phyloP scores from a whole-genome alignment of 2,797 vertebrate genomes.

The Glossophaga mutica region DNA sequence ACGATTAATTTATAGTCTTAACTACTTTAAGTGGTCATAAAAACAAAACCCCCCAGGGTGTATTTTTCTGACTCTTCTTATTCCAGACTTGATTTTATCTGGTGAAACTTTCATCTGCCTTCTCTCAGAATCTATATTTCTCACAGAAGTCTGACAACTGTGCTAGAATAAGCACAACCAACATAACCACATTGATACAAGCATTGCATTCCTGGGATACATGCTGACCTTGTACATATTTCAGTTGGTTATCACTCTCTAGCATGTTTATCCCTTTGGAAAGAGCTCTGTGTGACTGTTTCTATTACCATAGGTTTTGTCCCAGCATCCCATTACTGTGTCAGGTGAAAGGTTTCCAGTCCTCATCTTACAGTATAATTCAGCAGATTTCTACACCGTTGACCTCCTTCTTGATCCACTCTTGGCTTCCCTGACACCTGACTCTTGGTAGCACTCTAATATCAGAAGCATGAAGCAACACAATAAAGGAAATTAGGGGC shows the following conservation, averaged over 20 bases:
- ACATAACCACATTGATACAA: neutral
- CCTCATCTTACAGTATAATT: neutral
- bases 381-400: neutral
- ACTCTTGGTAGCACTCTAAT: neutral
- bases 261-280: neutral
- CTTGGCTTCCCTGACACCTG: neutral
- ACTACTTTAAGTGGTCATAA: neutral
- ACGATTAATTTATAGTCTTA: neutral
- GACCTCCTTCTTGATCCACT: neutral
- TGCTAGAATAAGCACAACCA: neutral
- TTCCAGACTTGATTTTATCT: neutral
- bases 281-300: neutral
- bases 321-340: neutral
- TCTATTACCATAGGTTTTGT: neutral
- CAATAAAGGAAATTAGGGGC: neutral
- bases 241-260: neutral
- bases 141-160: neutral
- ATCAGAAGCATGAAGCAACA: neutral
- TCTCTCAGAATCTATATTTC: neutral
- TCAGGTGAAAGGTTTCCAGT: neutral
- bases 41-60: neutral
- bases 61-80: neutral
- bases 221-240: neutral
- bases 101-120: neutral
- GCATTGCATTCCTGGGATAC: neutral